Evolutionary conservation across 2,113 vertebrate species (phyloP).

Genomic region (Sinocyclocheilus grahami): DNA sequence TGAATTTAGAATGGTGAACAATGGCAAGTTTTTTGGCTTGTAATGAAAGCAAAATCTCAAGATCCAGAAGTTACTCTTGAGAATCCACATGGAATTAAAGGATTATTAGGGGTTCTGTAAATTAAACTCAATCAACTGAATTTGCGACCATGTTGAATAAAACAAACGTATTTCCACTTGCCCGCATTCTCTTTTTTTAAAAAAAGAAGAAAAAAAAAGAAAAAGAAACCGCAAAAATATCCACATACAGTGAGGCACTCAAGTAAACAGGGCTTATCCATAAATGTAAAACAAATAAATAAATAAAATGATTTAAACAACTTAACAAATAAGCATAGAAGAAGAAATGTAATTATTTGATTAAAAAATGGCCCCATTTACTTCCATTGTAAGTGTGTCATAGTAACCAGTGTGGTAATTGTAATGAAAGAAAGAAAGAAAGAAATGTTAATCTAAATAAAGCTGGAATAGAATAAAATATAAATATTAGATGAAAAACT

Average conservation of each 20-base stretch:
- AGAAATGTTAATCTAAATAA: neutral
- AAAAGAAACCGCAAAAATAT: too few species aligned
- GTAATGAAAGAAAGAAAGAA: too few species aligned
- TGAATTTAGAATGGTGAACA: slow-evolving; percentile 24
- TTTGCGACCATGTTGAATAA: neutral
- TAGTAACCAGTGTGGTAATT: neutral
- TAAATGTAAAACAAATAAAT: too few species aligned
- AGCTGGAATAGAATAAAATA: neutral
- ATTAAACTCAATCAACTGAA: neutral
- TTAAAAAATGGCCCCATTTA: neutral
- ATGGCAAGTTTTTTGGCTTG: slow-evolving; percentile 8
- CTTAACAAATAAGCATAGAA: neutral
- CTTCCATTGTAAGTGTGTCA: neutral
- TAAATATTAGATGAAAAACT: neutral
- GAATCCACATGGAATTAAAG: neutral
- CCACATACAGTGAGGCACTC: too few species aligned
- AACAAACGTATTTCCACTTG: neutral
- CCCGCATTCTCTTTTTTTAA: too few species aligned
- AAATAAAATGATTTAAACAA: neutral
- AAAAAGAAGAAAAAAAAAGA: too few species aligned
- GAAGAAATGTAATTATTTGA: neutral
- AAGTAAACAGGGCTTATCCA: too few species aligned
- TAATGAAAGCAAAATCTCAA: slow-evolving; percentile 1
- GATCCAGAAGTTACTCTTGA: neutral
- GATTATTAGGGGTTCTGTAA: neutral